Conservation (phyloP, 2,797 vertebrate species). For the Diplodus sargus region DNA sequence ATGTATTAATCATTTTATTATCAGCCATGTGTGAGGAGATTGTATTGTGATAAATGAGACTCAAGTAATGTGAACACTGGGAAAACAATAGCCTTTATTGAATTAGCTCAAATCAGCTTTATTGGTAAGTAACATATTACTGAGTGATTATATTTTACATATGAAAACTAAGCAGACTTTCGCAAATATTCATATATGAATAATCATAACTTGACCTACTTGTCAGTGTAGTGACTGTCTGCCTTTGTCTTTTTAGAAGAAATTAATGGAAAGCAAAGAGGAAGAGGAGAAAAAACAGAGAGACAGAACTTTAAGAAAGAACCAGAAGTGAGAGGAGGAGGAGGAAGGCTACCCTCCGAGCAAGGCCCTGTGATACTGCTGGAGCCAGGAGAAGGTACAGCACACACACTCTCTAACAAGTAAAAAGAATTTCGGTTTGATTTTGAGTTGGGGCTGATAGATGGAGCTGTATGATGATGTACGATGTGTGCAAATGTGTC, state of each 20-base stretch:
- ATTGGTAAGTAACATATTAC: no score
- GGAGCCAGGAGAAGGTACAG: conserved; percentile 50
- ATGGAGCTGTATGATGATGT: neutral
- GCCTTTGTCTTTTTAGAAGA: conserved; percentile 14
- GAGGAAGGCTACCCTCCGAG: neutral
- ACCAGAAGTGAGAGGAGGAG: neutral
- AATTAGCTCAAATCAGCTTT: no score
- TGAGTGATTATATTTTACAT: no score
- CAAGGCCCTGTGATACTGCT: conserved; percentile 30
- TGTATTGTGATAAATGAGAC: no score
- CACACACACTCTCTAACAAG: neutral
- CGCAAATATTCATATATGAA: no score
- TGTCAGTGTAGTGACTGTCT: neutral
- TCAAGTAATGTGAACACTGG: no score
- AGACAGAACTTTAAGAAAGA: conserved; percentile 10
- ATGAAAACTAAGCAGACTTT: no score
- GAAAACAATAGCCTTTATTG: no score
- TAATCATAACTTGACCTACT: neutral
- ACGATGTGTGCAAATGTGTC: no score
- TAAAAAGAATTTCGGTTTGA: neutral
- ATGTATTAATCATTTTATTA: no score
- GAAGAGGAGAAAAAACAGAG: conserved; percentile 8
- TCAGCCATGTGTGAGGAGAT: no score
- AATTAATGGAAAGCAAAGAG: conserved; percentile 12
- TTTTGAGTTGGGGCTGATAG: neutral